Evolutionary conservation across 2,113 vertebrate genomes (phyloP).

Genomic region (Actinemys pallida): DNA sequence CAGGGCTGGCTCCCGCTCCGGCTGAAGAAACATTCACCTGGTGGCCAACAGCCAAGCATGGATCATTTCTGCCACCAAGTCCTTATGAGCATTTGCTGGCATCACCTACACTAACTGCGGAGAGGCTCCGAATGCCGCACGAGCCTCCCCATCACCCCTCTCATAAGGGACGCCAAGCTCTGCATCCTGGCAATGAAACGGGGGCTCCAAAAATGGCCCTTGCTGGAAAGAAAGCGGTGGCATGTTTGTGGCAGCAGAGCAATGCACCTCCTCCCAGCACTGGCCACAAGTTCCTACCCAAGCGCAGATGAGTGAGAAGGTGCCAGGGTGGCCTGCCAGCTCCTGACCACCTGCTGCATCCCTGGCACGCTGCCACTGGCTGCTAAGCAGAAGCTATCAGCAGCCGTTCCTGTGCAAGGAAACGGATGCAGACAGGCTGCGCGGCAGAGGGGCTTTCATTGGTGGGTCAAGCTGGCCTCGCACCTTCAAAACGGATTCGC

Average conservation of each 20-base stretch:
- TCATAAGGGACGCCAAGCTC: background rate
- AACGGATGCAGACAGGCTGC: background rate
- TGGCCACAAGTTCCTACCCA: background rate
- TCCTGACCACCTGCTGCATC: background rate
- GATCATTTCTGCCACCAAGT: background rate
- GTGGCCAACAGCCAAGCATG: background rate
- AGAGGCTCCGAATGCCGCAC: background rate
- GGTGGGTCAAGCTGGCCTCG: background rate
- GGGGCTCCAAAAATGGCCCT: background rate
- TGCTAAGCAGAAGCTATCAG: background rate
- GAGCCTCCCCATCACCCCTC: background rate
- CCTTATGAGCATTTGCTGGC: background rate
- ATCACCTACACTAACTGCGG: background rate
- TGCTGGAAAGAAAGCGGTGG: background rate
- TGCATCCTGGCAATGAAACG: background rate
- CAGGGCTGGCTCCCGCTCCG: no score
- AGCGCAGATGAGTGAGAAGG: background rate
- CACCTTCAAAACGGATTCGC: background rate
- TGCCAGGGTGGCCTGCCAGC: background rate
- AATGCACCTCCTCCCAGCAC: background rate
- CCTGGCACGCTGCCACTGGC: background rate
- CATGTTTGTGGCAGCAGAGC: background rate
- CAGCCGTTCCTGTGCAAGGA: background rate
- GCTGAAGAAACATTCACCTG: background rate
- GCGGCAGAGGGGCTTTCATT: background rate